These are phyloP conservation scores for Microcebus jonahi DNA, from an alignment of 2,113 vertebrate genomes.

Conservation along the genomic window DNA sequence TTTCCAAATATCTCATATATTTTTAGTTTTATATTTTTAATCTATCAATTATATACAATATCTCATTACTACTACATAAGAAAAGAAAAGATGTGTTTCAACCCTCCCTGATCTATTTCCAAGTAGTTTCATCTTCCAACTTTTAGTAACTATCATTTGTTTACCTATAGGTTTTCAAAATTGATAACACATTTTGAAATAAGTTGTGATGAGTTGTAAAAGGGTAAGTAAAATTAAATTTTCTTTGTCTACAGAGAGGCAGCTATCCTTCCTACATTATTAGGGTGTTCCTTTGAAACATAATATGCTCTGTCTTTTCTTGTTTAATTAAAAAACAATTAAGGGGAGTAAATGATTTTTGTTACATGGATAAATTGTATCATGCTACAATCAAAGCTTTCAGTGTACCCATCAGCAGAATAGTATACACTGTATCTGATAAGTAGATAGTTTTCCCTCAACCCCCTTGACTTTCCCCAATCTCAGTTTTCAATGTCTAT, in stretches of 20 bases:
- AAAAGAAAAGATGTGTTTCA: background rate
- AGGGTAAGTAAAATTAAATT: background rate
- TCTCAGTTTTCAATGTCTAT: too few relatives aligned
- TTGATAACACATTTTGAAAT: too few relatives aligned
- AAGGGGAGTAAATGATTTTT: too few relatives aligned
- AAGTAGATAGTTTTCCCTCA: too few relatives aligned
- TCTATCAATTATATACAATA: background rate
- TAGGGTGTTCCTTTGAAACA: background rate
- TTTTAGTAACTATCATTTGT: background rate
- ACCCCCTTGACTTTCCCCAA: too few relatives aligned
- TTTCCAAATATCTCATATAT: background rate
- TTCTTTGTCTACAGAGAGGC: background rate
- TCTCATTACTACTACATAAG: background rate
- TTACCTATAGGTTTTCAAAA: background rate
- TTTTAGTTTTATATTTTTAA: background rate
- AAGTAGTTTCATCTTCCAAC: background rate
- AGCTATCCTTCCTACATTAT: background rate
- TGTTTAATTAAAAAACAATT: too few relatives aligned
- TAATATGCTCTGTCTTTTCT: background rate
- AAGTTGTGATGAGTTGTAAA: background rate
- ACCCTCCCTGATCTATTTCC: background rate
- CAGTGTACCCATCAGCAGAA: too few relatives aligned
- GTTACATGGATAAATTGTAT: too few relatives aligned
- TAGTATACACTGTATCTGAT: too few relatives aligned
- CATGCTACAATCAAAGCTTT: too few relatives aligned